Percentiles rank a stretch among this genome's conserved stretches.
Conservation (phyloP, 1,140 invertebrate genomes). For the Acromyrmex heyeri region DNA sequence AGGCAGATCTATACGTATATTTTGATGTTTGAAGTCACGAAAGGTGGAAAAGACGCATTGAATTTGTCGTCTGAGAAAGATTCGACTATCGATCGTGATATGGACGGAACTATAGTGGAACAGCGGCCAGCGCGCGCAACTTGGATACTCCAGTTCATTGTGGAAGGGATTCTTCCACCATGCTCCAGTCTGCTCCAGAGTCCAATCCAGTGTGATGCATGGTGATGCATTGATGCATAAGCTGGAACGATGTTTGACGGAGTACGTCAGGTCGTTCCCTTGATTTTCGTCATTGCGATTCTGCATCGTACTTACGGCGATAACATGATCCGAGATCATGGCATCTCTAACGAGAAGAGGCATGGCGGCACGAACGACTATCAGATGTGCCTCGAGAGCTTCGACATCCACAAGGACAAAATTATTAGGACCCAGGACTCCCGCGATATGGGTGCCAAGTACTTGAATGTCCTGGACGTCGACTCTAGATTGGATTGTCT, state of each 20-base stretch:
- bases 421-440: conserved; percentile 97
- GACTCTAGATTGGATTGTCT: conserved; percentile 93
- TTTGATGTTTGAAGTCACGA: too few species aligned
- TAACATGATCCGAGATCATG: conserved; percentile 53
- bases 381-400: conserved; percentile 89
- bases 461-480: conserved; percentile 94
- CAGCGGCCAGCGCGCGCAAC: too few species aligned
- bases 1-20: too few species aligned
- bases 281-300: conserved; percentile 77
- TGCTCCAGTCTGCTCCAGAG: too few species aligned
- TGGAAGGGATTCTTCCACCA: too few species aligned
- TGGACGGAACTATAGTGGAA: too few species aligned
- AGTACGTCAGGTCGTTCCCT: conserved; percentile 72
- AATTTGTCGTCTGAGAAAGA: too few species aligned
- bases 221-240: neutral
- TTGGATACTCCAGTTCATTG: too few species aligned
- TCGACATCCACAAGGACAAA: conserved; percentile 94
- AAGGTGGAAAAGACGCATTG: too few species aligned
- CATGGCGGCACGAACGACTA: conserved; percentile 70
- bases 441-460: conserved; percentile 94
- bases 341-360: conserved; percentile 71
- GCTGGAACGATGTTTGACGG: conserved; percentile 79
- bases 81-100: too few species aligned
- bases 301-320: conserved; percentile 75
- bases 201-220: too few species aligned